phyloP scores from a whole-genome alignment of 2,888 invertebrate genomes.

The Plemyria rubiginata region DNA sequence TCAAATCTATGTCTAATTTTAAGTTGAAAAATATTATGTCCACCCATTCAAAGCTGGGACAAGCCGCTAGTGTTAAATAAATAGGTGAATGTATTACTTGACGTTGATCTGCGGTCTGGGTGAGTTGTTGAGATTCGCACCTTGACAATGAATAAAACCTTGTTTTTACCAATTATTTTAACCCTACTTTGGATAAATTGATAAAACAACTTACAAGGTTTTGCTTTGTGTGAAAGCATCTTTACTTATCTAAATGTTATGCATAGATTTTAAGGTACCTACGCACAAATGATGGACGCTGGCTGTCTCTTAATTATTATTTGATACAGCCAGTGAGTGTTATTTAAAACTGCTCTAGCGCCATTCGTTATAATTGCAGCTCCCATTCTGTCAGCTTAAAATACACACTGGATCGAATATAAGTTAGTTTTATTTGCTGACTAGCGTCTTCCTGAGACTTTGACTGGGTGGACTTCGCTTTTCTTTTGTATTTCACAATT shows the following conservation, averaged over 20 bases:
- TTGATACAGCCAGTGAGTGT: slow-evolving; percentile 19
- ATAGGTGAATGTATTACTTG: no score
- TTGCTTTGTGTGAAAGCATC: neutral
- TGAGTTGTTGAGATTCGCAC: no score
- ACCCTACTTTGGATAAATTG: no score
- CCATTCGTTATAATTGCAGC: slow-evolving; percentile 31
- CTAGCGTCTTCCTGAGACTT: neutral
- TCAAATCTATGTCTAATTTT: no score
- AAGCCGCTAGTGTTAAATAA: no score
- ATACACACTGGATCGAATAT: slow-evolving; percentile 33
- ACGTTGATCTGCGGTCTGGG: no score
- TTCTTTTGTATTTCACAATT: neutral
- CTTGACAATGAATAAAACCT: no score
- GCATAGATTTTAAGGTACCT: slow-evolving; percentile 20
- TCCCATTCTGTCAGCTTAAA: slow-evolving; percentile 33
- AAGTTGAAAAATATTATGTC: no score
- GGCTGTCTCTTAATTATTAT: slow-evolving; percentile 29
- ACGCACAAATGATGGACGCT: slow-evolving; percentile 18
- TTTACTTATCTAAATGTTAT: slow-evolving; percentile 23
- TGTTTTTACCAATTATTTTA: no score
- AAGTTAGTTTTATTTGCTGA: slow-evolving; percentile 32
- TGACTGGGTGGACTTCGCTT: neutral
- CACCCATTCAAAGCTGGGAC: no score
- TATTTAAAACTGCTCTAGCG: slow-evolving; percentile 25
- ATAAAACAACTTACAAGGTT: neutral